phyloP scores from a whole-genome alignment of 2,797 vertebrate species.

The Eulemur coronatus region DNA sequence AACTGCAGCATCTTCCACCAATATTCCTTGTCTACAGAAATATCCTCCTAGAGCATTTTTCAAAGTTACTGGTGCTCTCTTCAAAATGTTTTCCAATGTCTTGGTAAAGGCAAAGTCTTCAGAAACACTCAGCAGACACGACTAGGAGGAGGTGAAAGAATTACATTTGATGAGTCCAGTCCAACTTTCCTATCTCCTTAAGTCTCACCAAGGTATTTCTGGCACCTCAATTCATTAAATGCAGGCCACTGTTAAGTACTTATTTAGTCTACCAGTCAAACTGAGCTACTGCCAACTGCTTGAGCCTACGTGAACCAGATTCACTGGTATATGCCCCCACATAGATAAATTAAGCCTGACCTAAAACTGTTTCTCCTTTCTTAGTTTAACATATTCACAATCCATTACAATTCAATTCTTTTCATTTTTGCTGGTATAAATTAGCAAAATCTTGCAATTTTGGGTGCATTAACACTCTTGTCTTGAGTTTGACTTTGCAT shows the following conservation, averaged over 20 bases:
- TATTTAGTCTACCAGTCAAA: background rate
- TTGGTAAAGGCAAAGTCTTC: background rate
- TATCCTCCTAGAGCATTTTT: background rate
- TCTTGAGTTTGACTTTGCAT: background rate
- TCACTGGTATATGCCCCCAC: background rate
- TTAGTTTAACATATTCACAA: background rate
- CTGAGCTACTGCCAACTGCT: background rate
- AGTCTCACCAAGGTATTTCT: background rate
- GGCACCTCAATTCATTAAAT: background rate
- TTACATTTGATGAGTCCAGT: background rate
- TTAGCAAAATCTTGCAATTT: background rate
- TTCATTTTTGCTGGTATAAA: background rate
- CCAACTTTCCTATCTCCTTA: background rate
- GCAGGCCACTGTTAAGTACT: background rate
- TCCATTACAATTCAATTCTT: background rate
- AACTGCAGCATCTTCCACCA: background rate
- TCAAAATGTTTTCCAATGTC: background rate
- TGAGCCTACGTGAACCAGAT: background rate
- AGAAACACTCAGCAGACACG: background rate
- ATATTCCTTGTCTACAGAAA: background rate
- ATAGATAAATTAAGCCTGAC: background rate
- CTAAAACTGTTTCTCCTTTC: background rate
- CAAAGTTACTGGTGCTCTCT: background rate
- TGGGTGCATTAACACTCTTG: background rate
- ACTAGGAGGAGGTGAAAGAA: background rate